phyloP scores from a whole-genome alignment of 2,113 vertebrate genomes.

The Ictalurus furcatus region DNA sequence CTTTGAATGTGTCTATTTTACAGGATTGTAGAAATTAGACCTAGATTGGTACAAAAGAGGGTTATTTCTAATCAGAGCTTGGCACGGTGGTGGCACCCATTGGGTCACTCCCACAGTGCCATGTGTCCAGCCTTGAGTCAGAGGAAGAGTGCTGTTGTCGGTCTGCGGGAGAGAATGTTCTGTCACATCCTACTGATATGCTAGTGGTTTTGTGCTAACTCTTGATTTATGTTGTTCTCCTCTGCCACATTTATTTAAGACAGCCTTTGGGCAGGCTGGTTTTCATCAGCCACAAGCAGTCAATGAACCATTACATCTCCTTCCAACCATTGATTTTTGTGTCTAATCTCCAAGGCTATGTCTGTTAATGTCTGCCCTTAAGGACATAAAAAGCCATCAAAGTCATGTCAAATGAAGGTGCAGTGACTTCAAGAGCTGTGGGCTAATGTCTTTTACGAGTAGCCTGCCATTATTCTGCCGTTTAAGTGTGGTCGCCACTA shows the following conservation, averaged over 20 bases:
- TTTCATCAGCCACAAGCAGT: slow-evolving; percentile 54
- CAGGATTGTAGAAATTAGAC: background rate
- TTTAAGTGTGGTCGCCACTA: background rate
- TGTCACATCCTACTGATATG: slow-evolving; percentile 29
- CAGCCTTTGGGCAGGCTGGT: slow-evolving; percentile 11
- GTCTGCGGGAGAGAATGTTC: slow-evolving; percentile 26
- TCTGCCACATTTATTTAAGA: slow-evolving; percentile 25
- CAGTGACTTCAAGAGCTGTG: background rate
- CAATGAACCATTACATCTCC: slow-evolving; percentile 56
- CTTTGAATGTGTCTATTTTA: background rate
- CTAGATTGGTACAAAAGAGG: slow-evolving; percentile 47
- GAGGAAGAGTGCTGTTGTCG: slow-evolving; percentile 41
- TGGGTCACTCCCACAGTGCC: slow-evolving; percentile 57
- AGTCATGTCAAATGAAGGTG: slow-evolving; percentile 9
- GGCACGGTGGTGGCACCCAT: slow-evolving; percentile 58
- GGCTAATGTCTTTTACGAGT: background rate
- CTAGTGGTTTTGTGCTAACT: slow-evolving; percentile 8
- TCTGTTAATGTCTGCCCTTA: slow-evolving; percentile 54
- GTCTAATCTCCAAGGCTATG: slow-evolving; percentile 39
- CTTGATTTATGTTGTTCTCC: slow-evolving; percentile 30
- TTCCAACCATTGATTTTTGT: slow-evolving; percentile 54
- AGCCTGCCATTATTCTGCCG: slow-evolving; percentile 22
- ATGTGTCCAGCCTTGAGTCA: slow-evolving; percentile 61
- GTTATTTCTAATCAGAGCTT: slow-evolving; percentile 58
- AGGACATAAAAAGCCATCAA: slow-evolving; percentile 22